Base-by-base conservation (phyloP, 2,113 vertebrate species). In the Apaloderma vittatum region DNA sequence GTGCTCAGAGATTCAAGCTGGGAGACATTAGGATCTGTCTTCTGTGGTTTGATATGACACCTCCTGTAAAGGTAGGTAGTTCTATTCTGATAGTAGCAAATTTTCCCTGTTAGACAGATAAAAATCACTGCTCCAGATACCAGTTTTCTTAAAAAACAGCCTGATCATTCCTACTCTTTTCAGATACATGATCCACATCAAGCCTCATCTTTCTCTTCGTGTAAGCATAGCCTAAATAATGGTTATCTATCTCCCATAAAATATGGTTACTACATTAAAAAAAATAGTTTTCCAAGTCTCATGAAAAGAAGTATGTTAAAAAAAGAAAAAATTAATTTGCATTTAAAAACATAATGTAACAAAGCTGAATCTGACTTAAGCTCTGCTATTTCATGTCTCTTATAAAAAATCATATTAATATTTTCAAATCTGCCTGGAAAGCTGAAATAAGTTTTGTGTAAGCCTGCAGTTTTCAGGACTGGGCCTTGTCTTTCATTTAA, bases 381-480 rank as follows among this genome's bases (percentile, higher is more conserved):
- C 23, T 80, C 45, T 88, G 54, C 19, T 61, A 57, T 63, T 78
- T 66, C 15, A 90, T 62, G 34, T 57, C 34, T 74, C n/a, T 67
- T 88, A 51, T 11, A 9, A 46, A 73, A 86, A 71, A n/a, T 88
- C 22, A 21, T 57, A 8, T 48, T 91, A 65, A 21, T 67, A 48
- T 85, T 93, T 86, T 84, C 51, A 86, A 21, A 54, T 68, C 23
- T 80, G 15, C 20, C 11, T 73, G 59, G 68, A 86, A 86, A 83
- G 23, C 10, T 34, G n/a, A 71, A 40, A 5, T 43, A 91, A 45
- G 24, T 70, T 82, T 15, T 51, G 4, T 37, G 34, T 65, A 57
- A 37, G 34, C 46, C 15, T 76, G 27, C 45, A 48, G 26, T 83
- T 82, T 71, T 70, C 66, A 75, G 52, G 48, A 14, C 37, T 59